Evolutionary conservation across 2,888 invertebrate species (phyloP).

Genomic region (Coleophora flavipennella): DNA sequence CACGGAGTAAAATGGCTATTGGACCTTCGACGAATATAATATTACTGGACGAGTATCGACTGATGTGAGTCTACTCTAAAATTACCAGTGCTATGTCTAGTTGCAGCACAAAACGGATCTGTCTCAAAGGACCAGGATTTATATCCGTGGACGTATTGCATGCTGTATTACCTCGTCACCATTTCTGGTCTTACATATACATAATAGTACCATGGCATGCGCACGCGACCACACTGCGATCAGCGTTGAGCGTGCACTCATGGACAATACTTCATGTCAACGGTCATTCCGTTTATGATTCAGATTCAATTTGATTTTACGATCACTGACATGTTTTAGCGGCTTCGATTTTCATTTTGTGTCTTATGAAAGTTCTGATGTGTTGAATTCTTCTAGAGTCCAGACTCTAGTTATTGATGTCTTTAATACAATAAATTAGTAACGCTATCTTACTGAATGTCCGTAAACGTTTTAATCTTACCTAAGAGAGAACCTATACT

Average conservation of each 20-base stretch:
- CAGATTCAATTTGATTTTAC: no score
- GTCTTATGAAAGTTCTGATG: conserved; percentile 19
- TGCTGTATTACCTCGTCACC: background rate
- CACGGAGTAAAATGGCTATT: no score
- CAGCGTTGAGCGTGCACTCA: background rate
- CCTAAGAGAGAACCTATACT: no score
- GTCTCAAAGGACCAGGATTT: conserved; percentile 46
- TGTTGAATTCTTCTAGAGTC: no score
- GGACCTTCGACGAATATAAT: no score
- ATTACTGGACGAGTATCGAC: no score
- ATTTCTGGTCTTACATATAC: background rate
- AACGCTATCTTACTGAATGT: conserved; percentile 15
- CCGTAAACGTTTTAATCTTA: no score
- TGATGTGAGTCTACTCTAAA: conserved; percentile 1
- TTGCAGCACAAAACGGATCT: conserved; percentile 36
- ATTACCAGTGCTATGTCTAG: conserved; percentile 12
- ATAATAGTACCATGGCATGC: background rate
- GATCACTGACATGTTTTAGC: conserved; percentile 13
- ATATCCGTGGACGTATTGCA: conserved; percentile 17
- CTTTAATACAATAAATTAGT: background rate
- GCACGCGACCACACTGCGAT: no score
- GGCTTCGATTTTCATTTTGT: conserved; percentile 42
- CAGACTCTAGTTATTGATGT: background rate
- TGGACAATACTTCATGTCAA: conserved; percentile 23
- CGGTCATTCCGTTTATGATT: conserved; percentile 32